phyloP scores from a whole-genome alignment of 2,113 vertebrate genomes.

The Bos indicus region DNA sequence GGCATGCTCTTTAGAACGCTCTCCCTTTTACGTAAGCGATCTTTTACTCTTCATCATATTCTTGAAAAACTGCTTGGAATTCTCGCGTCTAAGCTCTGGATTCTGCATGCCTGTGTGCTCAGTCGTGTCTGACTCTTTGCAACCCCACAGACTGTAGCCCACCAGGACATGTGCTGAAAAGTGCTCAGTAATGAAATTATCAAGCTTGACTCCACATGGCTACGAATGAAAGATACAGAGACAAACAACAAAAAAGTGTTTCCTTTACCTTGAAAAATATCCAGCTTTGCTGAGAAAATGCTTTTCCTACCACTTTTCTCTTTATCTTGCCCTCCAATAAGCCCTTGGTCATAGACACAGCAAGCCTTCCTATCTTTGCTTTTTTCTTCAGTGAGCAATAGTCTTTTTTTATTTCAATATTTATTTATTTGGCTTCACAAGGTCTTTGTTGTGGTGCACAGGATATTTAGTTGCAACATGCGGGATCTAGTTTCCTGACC shows the following conservation, averaged over 20 bases:
- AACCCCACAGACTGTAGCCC: not conserved
- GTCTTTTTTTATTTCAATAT: not conserved
- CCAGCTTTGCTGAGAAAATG: not conserved
- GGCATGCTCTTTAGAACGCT: not conserved
- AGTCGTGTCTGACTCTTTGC: not conserved
- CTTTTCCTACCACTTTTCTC: not conserved
- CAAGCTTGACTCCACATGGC: not conserved
- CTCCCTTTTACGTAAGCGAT: not conserved
- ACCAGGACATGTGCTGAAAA: not conserved
- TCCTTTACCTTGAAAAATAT: slow-evolving; percentile 3
- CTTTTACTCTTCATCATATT: not conserved
- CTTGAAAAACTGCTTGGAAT: not conserved
- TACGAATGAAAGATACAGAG: not conserved
- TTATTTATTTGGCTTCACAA: not conserved
- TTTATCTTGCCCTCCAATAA: not conserved
- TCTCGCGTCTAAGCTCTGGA: not conserved
- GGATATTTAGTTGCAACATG: not conserved
- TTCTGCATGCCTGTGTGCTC: not conserved
- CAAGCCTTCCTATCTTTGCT: not conserved
- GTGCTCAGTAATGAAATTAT: not conserved
- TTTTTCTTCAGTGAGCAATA: not conserved
- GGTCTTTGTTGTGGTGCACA: not conserved
- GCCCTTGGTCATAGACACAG: not conserved
- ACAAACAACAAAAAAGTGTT: not conserved
- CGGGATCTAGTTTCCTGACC: not conserved